A percentile compares a stretch with the other conserved stretches of the same genome.
phyloP scores from a whole-genome alignment of 2,888 invertebrate genomes.

The Clistopyga incitator region DNA sequence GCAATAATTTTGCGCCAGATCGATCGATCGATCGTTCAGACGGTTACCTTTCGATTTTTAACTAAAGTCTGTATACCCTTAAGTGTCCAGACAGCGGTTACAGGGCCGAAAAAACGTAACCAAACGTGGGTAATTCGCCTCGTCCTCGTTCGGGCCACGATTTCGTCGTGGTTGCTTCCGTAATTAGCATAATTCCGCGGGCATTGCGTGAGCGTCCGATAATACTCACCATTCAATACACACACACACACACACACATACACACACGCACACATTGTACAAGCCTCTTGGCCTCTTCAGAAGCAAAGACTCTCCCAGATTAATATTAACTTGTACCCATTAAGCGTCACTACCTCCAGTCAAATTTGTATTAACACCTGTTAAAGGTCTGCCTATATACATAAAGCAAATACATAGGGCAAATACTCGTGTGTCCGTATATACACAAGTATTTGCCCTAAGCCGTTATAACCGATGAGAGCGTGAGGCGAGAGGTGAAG shows the following conservation, averaged over 20 bases:
- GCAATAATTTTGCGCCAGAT: not conserved
- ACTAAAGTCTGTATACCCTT: not conserved
- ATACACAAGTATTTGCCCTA: conserved; percentile 10
- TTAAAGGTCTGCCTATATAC: conserved; percentile 1
- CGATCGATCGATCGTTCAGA: conserved; percentile 25
- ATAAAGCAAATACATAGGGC: not conserved
- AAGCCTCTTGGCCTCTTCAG: not conserved
- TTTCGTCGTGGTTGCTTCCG: conserved; percentile 7
- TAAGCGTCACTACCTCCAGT: not conserved
- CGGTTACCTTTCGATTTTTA: not conserved
- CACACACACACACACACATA: conserved; percentile 7
- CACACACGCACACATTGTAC: not conserved
- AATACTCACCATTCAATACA: conserved; percentile 14
- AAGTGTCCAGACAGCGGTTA: not conserved
- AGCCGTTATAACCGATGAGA: not conserved
- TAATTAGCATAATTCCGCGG: conserved; percentile 44
- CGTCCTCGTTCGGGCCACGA: conserved; percentile 6
- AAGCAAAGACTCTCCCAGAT: not conserved
- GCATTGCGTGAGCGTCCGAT: conserved; percentile 25
- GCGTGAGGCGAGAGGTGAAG: not conserved
- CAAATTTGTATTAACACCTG: conserved; percentile 22
- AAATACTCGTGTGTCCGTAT: not conserved
- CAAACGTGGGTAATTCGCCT: conserved; percentile 23
- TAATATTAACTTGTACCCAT: conserved; percentile 6
- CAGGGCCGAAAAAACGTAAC: conserved; percentile 22